Conservation (phyloP, 2,797 vertebrate species). For the Arnoldichthys spilopterus region DNA sequence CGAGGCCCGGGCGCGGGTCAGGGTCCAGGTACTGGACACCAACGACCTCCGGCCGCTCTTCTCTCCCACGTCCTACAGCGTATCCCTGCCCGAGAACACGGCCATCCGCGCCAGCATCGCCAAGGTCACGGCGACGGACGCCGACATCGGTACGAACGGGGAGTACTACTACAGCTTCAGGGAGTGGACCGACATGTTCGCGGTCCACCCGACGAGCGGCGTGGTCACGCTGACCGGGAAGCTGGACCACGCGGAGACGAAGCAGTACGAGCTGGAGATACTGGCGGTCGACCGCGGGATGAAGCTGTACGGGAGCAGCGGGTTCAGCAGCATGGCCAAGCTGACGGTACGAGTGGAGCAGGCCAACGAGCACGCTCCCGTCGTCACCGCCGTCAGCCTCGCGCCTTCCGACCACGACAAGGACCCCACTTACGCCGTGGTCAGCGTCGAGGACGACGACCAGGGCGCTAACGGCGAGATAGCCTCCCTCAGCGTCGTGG, state of each 20-base stretch:
- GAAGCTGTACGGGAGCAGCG: slow-evolving; percentile 96
- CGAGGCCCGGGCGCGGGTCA: slow-evolving; percentile 87
- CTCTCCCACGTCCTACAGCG: slow-evolving; percentile 96
- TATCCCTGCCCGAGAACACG: slow-evolving; percentile 92
- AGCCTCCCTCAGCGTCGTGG: slow-evolving; percentile 90
- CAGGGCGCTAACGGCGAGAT: slow-evolving; percentile 94
- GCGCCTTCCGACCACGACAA: slow-evolving; percentile 84
- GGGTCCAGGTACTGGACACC: slow-evolving; percentile 95
- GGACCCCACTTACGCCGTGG: slow-evolving; percentile 89
- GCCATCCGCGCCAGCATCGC: slow-evolving; percentile 91
- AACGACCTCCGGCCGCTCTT: slow-evolving; percentile 97
- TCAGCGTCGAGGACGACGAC: slow-evolving; percentile 92
- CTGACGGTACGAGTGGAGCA: slow-evolving; percentile 90
- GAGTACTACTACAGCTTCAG: slow-evolving; percentile 98
- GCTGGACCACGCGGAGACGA: slow-evolving; percentile 87
- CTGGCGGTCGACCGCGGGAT: slow-evolving; percentile 94
- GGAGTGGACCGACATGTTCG: slow-evolving; percentile 94
- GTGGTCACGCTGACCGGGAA: slow-evolving; percentile 91
- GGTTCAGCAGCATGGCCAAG: slow-evolving; percentile 97
- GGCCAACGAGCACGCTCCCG: slow-evolving; percentile 89
- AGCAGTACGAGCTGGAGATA: slow-evolving; percentile 91
- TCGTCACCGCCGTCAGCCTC: slow-evolving; percentile 84
- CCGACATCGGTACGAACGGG: slow-evolving; percentile 97
- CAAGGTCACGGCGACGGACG: slow-evolving; percentile 94
- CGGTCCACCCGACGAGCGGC: slow-evolving; percentile 95